Conservation (phyloP, 1,140 invertebrate genomes). For the Bombus fervidus region DNA sequence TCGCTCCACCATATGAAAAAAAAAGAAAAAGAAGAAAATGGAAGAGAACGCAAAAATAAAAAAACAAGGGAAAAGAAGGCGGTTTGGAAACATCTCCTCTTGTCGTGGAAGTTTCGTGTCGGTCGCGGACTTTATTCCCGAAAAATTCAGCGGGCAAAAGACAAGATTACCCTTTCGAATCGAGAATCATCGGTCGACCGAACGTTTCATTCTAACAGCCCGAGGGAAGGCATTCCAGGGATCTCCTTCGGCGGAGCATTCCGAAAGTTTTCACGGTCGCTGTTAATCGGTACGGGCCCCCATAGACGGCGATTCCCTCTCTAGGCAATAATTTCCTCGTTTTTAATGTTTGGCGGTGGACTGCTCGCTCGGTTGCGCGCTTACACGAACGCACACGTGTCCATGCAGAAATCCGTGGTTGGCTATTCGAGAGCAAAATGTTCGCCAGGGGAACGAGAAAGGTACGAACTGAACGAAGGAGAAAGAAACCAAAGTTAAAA, state of each 20-base stretch:
- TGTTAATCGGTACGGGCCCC: conserved; percentile 46
- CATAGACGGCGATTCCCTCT: conserved; percentile 51
- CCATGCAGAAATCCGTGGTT: background rate
- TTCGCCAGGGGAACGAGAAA: background rate
- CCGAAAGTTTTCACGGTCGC: conserved; percentile 42
- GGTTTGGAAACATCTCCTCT: background rate
- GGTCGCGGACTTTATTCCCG: conserved; percentile 16
- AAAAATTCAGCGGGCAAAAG: conserved; percentile 35
- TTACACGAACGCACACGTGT: conserved; percentile 28
- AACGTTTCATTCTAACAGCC: conserved; percentile 37
- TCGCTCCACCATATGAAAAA: background rate
- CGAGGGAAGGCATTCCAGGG: conserved; percentile 37
- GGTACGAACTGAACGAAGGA: background rate
- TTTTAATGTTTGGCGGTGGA: conserved; percentile 57
- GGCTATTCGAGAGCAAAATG: conserved; percentile 24
- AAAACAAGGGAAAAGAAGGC: no score
- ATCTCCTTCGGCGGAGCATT: conserved; percentile 24
- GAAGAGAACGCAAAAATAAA: background rate
- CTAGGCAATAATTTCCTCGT: conserved; percentile 63
- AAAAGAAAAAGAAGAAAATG: background rate
- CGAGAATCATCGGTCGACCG: conserved; percentile 8
- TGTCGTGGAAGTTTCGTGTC: conserved; percentile 21
- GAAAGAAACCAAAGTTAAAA: conserved; percentile 45
- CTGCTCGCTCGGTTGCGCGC: conserved; percentile 22
- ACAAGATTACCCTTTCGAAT: conserved; percentile 53